Evolutionary conservation across 2,888 invertebrate species (phyloP).

Genomic region (Camptogramma bilineatum): DNA sequence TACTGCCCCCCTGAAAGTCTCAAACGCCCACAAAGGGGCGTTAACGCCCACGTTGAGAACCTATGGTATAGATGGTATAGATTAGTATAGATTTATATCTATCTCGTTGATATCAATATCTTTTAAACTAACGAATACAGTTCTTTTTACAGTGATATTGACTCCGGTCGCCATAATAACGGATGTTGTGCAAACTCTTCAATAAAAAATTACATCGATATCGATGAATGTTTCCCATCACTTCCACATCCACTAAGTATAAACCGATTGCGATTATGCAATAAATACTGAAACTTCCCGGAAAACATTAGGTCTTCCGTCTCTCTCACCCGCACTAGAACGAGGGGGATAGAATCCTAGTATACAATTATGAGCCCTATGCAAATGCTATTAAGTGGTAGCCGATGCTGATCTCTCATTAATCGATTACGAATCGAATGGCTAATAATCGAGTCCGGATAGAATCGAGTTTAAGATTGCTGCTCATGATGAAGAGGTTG

Average conservation of each 20-base stretch:
- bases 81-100: no score
- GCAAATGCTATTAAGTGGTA: slow-evolving; percentile 45
- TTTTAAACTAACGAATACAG: no score
- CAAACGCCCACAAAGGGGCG: no score
- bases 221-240: slow-evolving; percentile 3
- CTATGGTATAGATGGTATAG: no score
- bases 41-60: no score
- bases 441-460: slow-evolving; percentile 42
- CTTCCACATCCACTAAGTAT: slow-evolving; percentile 18
- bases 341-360: slow-evolving; percentile 20
- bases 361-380: slow-evolving; percentile 39
- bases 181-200: slow-evolving; percentile 2
- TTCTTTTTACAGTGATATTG: background rate
- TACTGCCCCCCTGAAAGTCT: no score
- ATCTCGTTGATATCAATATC: no score
- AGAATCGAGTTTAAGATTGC: slow-evolving; percentile 41
- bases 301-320: slow-evolving; percentile 23
- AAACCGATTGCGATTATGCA: slow-evolving; percentile 27
- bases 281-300: slow-evolving; percentile 30
- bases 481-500: slow-evolving; percentile 12
- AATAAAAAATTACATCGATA: slow-evolving; percentile 1
- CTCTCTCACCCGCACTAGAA: slow-evolving; percentile 14
- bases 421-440: slow-evolving; percentile 46
- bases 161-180: background rate
- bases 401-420: slow-evolving; percentile 40